Percentiles rank a stretch among this genome's conserved stretches.
Evolutionary conservation across 2,113 vertebrate genomes (phyloP).

Genomic region (Apodemus speciosus): DNA sequence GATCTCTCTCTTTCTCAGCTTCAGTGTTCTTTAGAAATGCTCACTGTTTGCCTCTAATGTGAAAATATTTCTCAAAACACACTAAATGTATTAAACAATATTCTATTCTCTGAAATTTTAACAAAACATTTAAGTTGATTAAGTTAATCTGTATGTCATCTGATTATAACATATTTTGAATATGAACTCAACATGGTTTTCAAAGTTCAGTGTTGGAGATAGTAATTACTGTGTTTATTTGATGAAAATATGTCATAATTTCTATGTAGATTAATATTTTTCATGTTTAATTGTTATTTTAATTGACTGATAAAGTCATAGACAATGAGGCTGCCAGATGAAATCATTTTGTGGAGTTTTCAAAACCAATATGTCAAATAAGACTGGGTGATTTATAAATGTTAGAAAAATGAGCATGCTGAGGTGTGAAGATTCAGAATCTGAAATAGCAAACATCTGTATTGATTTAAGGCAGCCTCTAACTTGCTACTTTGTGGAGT

Average conservation of each 20-base stretch:
- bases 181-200: constrained; percentile 30
- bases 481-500: constrained; percentile 15
- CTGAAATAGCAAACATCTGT: constrained; percentile 53
- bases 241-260: constrained; percentile 68
- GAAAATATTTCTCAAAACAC: constrained; percentile 29
- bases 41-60: constrained; percentile 27
- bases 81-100: constrained; percentile 41
- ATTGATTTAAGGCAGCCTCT: constrained; percentile 53
- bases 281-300: constrained; percentile 75
- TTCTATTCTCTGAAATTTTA: background rate
- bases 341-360: constrained; percentile 72
- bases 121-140: background rate
- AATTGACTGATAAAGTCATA: constrained; percentile 70
- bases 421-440: constrained; percentile 19
- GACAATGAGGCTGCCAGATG: constrained; percentile 72
- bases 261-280: constrained; percentile 72
- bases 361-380: constrained; percentile 81
- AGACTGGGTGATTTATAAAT: constrained; percentile 58
- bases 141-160: background rate
- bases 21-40: constrained; percentile 34
- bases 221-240: constrained; percentile 66
- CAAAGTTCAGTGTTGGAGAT: background rate
- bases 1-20: background rate
- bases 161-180: constrained; percentile 32
- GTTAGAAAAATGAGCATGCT: background rate